These are phyloP conservation scores for Pterobdella sp. DNA, from an alignment of 2,888 invertebrate species.

Conservation along the genomic window DNA sequence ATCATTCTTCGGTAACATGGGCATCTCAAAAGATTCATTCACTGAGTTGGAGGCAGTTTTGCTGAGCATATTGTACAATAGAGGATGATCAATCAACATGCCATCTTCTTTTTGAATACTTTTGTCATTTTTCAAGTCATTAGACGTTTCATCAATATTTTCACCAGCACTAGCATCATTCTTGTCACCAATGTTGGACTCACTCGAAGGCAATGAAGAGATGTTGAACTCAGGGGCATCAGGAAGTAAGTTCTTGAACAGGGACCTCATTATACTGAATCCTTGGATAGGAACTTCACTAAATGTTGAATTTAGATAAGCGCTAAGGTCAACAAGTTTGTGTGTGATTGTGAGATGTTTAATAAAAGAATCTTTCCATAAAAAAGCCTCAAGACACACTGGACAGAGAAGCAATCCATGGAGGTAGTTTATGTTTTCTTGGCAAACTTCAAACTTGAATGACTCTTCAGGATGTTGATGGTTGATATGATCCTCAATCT, in stretches of 20 bases:
- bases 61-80: background rate
- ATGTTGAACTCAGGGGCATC: conserved; percentile 15
- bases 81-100: background rate
- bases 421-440: conserved; percentile 30
- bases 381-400: conserved; percentile 26
- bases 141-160: background rate
- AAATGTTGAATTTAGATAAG: background rate
- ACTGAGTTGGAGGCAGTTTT: background rate
- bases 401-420: conserved; percentile 30
- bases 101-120: background rate
- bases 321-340: conserved; percentile 16
- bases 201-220: background rate
- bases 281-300: background rate
- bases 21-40: background rate
- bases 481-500: conserved; percentile 32
- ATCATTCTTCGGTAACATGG: background rate
- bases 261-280: conserved; percentile 16
- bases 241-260: conserved; percentile 25
- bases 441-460: conserved; percentile 35
- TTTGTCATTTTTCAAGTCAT: background rate
- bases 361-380: conserved; percentile 28
- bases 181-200: background rate
- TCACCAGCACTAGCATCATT: background rate
- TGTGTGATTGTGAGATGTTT: conserved; percentile 23
- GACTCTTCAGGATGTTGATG: conserved; percentile 29